Evolutionary conservation across 2,888 invertebrate genomes (phyloP).

Genomic region (Zele albiditarsus): DNA sequence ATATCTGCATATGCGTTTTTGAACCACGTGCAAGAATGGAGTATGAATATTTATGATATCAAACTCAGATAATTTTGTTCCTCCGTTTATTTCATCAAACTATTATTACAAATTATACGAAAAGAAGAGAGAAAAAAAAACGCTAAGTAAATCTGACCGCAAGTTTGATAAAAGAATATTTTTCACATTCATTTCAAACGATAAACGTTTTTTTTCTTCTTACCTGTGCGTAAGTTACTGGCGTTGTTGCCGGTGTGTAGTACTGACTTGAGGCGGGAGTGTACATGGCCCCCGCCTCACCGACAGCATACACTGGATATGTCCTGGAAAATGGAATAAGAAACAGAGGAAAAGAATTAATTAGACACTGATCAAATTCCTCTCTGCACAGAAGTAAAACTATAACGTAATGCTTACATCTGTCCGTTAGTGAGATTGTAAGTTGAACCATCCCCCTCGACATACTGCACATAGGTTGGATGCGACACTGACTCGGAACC

Average conservation of each 20-base stretch:
- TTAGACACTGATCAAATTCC: background rate
- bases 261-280: conserved; percentile 81
- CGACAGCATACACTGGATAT: conserved; percentile 86
- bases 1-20: background rate
- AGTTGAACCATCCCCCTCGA: conserved; percentile 77
- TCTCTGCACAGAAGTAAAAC: background rate
- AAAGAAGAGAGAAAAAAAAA: no score
- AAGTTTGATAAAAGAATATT: no score
- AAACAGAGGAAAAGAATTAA: background rate
- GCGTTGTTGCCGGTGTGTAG: conserved; percentile 80
- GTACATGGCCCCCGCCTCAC: conserved; percentile 78
- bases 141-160: no score
- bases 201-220: conserved; percentile 39
- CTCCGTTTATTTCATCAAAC: no score
- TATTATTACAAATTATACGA: no score
- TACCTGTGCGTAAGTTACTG: conserved; percentile 80
- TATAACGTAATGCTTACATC: conserved; percentile 74
- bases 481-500: conserved; percentile 76
- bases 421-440: conserved; percentile 79
- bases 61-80: no score
- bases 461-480: conserved; percentile 78
- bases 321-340: conserved; percentile 75
- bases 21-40: no score
- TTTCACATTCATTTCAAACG: no score
- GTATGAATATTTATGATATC: no score